phyloP scores from a whole-genome alignment of 2,888 invertebrate genomes.

The Papilio protenor region DNA sequence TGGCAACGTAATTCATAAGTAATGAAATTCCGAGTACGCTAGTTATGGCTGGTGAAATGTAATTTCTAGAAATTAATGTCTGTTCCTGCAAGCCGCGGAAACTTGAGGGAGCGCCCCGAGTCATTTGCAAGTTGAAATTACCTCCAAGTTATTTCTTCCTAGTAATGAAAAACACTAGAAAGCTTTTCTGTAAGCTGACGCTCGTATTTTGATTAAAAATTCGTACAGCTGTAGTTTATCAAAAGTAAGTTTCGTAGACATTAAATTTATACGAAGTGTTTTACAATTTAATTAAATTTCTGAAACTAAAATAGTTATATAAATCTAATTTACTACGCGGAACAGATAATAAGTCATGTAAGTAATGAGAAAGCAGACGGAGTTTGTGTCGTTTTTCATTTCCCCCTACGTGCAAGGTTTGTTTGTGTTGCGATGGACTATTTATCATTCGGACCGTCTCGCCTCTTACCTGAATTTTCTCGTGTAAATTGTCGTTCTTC shows the following conservation, averaged over 20 bases:
- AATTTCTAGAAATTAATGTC: conserved; percentile 21
- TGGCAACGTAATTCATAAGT: not conserved
- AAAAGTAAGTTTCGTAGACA: not conserved
- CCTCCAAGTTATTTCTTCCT: conserved; percentile 36
- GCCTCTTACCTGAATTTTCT: not conserved
- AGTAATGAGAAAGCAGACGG: conserved; percentile 10
- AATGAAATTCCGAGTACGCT: conserved; percentile 10
- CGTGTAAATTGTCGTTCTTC: not conserved
- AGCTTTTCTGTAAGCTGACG: not conserved
- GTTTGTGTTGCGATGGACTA: not conserved
- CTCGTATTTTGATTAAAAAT: not conserved
- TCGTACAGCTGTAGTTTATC: not conserved
- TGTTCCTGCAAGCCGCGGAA: not conserved
- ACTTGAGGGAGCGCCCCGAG: conserved; percentile 36
- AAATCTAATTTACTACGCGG: not conserved
- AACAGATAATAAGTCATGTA: not conserved
- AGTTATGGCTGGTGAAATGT: not conserved
- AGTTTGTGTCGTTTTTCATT: conserved; percentile 10
- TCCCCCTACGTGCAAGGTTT: not conserved
- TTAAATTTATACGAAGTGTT: not conserved
- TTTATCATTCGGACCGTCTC: conserved; percentile 20
- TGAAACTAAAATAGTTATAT: not conserved
- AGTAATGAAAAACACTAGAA: conserved; percentile 1
- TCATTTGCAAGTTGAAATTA: conserved; percentile 51
- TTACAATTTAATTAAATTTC: not conserved